Evolutionary conservation across 2,797 vertebrate species (phyloP).

Genomic region (Smutsia temminckii): DNA sequence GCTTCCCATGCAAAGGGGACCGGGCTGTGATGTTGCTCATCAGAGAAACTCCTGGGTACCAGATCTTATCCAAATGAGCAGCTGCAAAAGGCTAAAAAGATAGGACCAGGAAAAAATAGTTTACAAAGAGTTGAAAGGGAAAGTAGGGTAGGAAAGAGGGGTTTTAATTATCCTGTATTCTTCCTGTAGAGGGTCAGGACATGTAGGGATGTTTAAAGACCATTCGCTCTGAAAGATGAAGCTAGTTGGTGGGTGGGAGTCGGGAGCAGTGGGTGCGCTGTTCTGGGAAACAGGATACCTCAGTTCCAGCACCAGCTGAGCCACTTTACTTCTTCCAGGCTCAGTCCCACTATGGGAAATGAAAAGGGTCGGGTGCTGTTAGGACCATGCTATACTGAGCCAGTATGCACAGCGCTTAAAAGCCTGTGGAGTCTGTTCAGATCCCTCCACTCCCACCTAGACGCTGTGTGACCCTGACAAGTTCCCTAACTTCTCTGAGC

Average conservation of each 20-base stretch:
- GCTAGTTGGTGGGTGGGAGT: background rate
- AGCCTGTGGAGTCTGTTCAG: background rate
- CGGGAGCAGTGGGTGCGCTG: background rate
- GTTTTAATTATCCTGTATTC: conserved; percentile 57
- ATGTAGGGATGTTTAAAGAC: background rate
- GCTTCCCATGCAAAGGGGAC: conserved; percentile 61
- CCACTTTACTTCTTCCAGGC: background rate
- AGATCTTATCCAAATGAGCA: conserved; percentile 74
- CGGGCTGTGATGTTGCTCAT: conserved; percentile 67
- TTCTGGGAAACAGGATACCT: background rate
- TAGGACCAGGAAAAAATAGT: conserved; percentile 20
- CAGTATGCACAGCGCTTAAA: background rate
- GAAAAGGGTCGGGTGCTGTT: fast-evolving
- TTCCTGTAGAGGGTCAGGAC: background rate
- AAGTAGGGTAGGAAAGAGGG: background rate
- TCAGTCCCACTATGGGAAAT: background rate
- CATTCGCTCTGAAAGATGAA: background rate
- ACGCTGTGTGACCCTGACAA: background rate
- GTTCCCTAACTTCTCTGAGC: background rate
- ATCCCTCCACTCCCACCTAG: background rate
- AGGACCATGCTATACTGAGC: background rate
- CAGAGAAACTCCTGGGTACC: conserved; percentile 62
- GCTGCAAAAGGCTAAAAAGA: conserved; percentile 46
- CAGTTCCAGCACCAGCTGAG: background rate
- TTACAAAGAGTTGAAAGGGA: conserved; percentile 66